Percentiles rank a stretch among this genome's conserved stretches.
Evolutionary conservation across 1,140 invertebrate genomes (phyloP).

Genomic region (Drosophila tropicalis): DNA sequence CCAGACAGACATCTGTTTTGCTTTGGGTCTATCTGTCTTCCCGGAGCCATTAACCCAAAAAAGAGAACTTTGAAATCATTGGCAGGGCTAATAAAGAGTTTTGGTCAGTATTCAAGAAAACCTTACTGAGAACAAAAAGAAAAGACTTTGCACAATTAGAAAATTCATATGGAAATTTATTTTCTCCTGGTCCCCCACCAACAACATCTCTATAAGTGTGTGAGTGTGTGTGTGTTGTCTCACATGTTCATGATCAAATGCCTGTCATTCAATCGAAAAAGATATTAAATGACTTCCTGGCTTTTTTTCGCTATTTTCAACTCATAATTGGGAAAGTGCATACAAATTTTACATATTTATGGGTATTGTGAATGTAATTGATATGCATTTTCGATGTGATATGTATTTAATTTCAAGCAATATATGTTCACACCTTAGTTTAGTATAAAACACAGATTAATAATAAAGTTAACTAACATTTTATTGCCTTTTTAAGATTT

Average conservation of each 20-base stretch:
- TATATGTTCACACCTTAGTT: neutral
- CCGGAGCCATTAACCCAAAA: neutral
- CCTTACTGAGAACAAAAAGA: too few species aligned
- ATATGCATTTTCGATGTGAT: neutral
- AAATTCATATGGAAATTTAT: too few species aligned
- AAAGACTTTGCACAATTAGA: too few species aligned
- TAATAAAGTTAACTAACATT: too few species aligned
- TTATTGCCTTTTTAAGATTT: too few species aligned
- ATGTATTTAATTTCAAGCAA: neutral
- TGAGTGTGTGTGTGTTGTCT: neutral
- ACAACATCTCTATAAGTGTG: neutral
- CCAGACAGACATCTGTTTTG: neutral
- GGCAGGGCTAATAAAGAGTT: too few species aligned
- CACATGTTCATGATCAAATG: slow-evolving; percentile 18
- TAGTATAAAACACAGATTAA: too few species aligned
- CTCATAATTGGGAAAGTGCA: neutral
- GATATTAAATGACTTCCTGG: slow-evolving; percentile 37
- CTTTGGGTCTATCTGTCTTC: neutral
- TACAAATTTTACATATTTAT: neutral
- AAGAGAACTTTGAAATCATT: too few species aligned
- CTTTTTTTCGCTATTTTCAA: slow-evolving; percentile 29
- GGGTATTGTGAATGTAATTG: too few species aligned
- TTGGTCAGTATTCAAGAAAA: too few species aligned
- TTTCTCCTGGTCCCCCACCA: too few species aligned
- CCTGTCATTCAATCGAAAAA: slow-evolving; percentile 21